These are phyloP conservation scores for Pangasius macronema DNA, from an alignment of 2,797 vertebrate species.

Conservation along the genomic window DNA sequence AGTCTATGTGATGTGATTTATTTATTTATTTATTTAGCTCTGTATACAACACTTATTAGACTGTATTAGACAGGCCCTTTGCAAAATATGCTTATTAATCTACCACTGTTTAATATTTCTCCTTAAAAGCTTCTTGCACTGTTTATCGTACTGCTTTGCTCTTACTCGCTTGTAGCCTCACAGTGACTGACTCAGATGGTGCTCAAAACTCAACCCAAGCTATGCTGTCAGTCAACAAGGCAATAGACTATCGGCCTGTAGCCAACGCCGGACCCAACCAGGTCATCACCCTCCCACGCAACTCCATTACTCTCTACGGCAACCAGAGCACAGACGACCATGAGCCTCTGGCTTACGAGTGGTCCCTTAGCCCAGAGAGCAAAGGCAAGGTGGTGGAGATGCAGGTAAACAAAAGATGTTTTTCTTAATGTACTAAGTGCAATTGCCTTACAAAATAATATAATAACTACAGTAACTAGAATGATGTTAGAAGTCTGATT, in stretches of 20 bases:
- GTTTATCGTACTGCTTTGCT: not conserved
- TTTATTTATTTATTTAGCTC: not conserved
- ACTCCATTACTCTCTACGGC: constrained; percentile 88
- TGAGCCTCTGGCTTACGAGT: constrained; percentile 90
- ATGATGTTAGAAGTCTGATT: not conserved
- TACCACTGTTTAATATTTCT: not conserved
- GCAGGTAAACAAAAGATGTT: constrained; percentile 80
- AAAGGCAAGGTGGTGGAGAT: constrained; percentile 98
- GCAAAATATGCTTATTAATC: not conserved
- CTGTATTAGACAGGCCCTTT: not conserved
- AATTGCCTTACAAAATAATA: not conserved
- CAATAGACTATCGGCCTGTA: constrained; percentile 91
- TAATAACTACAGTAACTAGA: not conserved
- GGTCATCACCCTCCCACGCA: constrained; percentile 93
- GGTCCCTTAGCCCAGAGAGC: constrained; percentile 93
- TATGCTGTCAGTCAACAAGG: constrained; percentile 88
- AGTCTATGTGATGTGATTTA: not conserved
- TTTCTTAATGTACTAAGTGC: not conserved
- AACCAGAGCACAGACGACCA: constrained; percentile 96
- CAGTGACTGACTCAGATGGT: constrained; percentile 92
- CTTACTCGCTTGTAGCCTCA: constrained; percentile 77
- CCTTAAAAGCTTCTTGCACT: not conserved
- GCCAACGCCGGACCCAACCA: constrained; percentile 92
- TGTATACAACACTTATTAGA: not conserved
- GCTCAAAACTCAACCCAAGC: constrained; percentile 87